Evolutionary conservation across 2,113 vertebrate genomes (phyloP), one percentile per base, ranked within the genome.

Genomic region (Cryptoleucopteryx plumbea): DNA sequence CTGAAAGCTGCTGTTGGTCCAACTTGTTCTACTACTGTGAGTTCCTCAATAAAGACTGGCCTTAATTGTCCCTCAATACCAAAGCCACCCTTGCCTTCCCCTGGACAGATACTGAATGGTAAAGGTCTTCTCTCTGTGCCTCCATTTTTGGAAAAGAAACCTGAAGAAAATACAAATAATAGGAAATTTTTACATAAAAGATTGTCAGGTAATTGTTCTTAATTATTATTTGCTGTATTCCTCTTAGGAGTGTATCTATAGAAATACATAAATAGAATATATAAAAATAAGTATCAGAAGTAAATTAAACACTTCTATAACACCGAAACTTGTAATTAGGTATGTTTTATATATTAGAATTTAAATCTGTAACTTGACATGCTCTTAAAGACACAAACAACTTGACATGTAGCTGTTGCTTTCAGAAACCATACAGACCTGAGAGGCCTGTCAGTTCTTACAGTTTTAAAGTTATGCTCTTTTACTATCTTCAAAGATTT

Each of bases 51-150:
- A 98, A 99, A 99, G 99, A 98, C 99, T 99, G 99, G 99, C 99
- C 99, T 99, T 99, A 99, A 99, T 98, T 99, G 98, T 98, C 98
- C 99, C 98, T 99, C 99, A 98, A 99, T 99, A 99, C 99, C 99
- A 99, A 99, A 99, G 99, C 99, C 99, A 98, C 98, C 99, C 98
- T 99, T 99, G 98, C 98, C 98, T 98, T 99, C 99, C 97, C 98
- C 99, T 86, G 99, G 99, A 98, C 99, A 99, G 97, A 99, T 99
- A 98, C 98, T 99, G 98, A 99, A 99, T 87, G 99, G 99, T 98
- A 99, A 99, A 99, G 99, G 99, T 98, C 99, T 99, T 98, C 98
- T 98, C 97, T 98, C 99, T 95, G 97, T 98, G 93, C 98, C 97
- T 45, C 98, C 98, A 77, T 77, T 97, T 98, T 97, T 98, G 96